Evolutionary conservation across 2,113 vertebrate species (phyloP).

Genomic region (Mystacornis crossleyi): DNA sequence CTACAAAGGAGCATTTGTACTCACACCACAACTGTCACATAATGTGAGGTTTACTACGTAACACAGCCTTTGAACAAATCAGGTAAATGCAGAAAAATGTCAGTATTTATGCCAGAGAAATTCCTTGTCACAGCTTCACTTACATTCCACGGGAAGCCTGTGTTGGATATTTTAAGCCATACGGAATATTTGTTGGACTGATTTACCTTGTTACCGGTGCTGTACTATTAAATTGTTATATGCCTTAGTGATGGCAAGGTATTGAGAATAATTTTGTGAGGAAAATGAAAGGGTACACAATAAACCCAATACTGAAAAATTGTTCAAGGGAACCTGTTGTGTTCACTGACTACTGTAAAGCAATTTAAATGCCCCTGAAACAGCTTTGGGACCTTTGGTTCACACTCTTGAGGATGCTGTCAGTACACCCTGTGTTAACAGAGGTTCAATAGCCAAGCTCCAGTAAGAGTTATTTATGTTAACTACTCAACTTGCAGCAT

Average conservation of each 20-base stretch:
- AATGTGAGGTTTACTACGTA: background rate
- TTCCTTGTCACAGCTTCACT: background rate
- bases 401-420: background rate
- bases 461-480: background rate
- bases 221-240: background rate
- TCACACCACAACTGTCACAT: background rate
- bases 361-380: background rate
- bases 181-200: background rate
- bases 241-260: background rate
- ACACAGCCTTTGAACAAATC: background rate
- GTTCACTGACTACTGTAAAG: background rate
- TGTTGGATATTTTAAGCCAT: background rate
- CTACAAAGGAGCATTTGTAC: background rate
- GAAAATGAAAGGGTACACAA: background rate
- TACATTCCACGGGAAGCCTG: background rate
- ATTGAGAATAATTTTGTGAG: background rate
- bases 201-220: background rate
- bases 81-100: background rate
- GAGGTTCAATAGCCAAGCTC: background rate
- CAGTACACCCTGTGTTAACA: background rate
- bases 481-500: background rate
- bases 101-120: background rate
- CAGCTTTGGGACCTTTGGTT: background rate
- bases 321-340: background rate
- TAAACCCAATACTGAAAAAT: background rate